Conservation (phyloP, 37 sponge, comb jelly and placozoan genomes). For the Axinella damicornis region DNA sequence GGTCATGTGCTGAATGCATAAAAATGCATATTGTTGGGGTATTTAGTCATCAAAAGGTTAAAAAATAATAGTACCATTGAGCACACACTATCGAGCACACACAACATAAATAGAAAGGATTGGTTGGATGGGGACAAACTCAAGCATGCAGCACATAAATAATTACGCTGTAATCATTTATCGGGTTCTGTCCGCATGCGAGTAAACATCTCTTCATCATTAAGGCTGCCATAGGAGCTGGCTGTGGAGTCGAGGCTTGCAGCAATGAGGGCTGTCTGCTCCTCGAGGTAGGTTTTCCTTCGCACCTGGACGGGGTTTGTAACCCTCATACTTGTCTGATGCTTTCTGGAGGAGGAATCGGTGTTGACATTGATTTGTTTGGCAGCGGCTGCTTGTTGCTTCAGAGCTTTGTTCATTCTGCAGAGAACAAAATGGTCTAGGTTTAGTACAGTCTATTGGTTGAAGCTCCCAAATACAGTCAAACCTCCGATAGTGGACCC, state of each 20-base stretch:
- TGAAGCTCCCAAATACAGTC: too few relatives aligned
- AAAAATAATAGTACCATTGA: too few relatives aligned
- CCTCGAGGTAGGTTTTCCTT: background rate
- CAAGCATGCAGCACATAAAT: too few relatives aligned
- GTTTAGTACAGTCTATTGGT: too few relatives aligned
- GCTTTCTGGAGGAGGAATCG: background rate
- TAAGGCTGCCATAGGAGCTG: conserved; percentile 39
- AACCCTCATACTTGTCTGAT: background rate
- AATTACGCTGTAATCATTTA: background rate
- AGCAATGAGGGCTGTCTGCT: conserved; percentile 12
- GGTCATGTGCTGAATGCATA: too few relatives aligned
- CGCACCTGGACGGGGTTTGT: background rate
- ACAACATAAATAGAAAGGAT: too few relatives aligned
- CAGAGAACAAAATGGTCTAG: too few relatives aligned
- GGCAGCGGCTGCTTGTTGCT: background rate
- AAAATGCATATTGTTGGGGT: too few relatives aligned
- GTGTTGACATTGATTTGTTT: conserved; percentile 14
- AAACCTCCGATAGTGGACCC: too few relatives aligned
- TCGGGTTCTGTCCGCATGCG: background rate
- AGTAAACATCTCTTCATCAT: conserved; percentile 30
- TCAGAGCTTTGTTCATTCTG: background rate
- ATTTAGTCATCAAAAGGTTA: too few relatives aligned
- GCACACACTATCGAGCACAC: too few relatives aligned
- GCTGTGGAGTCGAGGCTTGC: conserved; percentile 18
- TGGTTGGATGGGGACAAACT: too few relatives aligned